Evolutionary conservation across 2,888 invertebrate species (phyloP), one percentile per base, ranked within the genome.

Genomic region (Alentia gelatinosa): DNA sequence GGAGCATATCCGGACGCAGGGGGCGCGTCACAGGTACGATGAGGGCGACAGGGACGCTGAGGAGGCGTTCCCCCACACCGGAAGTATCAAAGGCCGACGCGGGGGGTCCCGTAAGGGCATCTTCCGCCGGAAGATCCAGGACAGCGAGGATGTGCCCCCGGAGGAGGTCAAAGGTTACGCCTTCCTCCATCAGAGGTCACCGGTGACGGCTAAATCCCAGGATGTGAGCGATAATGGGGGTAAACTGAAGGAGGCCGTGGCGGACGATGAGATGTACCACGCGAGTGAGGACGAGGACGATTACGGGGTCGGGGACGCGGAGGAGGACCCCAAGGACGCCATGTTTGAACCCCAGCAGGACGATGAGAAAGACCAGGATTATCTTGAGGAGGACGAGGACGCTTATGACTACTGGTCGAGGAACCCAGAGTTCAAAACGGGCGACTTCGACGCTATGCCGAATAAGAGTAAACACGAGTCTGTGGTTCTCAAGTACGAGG

Each of bases 391-490:
- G 23, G 90, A 40, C 15, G 90, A 90, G 39, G 40, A 84, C 26
- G 56, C 35, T n/a, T 90, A 90, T 42, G 90, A 90, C 23, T 84
- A 90, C 40, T 90, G 84, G 90, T 35, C 68, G n/a, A 33, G 83
- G 7, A 90, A 90, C 63, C 84, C 84, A 1, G 90, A 74, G 39
- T 90, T 90, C 68, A 90, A 90, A 63, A 12, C 84, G 0, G 90
- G 90, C 7, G 90, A 90, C 40, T 90, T 90, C 63, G 90, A 90
- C 39, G n/a, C 40, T 23, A 19, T 19, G 40, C 33, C 15, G 19
- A 90, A 90, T 1, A 86, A 42, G 12, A 1, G 9, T 86, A 26
- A 23, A 23, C 75, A n/a, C 7, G 40, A 23, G 30, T 56, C 56
- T 26, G 35, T 86, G 50, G 83, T 83, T 0, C 56, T 90, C 0